Conservation (phyloP, 2,797 vertebrate genomes). For the Chelonia mydas region DNA sequence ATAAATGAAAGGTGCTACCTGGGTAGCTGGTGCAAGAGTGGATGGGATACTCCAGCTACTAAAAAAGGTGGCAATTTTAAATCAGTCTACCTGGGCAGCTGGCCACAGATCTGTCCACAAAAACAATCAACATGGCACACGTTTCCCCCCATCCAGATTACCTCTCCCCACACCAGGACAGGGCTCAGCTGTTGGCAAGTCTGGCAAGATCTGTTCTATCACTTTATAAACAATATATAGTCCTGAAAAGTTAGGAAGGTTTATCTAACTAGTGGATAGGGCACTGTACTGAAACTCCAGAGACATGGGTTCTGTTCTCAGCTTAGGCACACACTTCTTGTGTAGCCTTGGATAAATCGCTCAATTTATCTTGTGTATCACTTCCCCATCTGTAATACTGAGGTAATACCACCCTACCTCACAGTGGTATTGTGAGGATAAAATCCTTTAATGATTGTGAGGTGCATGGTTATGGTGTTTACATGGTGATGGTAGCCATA, state of each 20-base stretch:
- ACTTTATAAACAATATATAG: background rate
- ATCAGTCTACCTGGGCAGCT: background rate
- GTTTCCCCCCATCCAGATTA: background rate
- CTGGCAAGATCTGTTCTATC: background rate
- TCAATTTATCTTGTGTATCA: background rate
- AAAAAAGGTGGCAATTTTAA: background rate
- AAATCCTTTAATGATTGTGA: background rate
- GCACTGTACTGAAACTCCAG: fast-evolving
- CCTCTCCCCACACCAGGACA: background rate
- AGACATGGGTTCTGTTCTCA: fast-evolving
- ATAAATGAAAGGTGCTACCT: background rate
- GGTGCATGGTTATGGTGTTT: background rate
- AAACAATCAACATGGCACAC: background rate
- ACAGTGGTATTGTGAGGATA: background rate
- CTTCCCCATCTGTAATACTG: background rate
- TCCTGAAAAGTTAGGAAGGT: background rate
- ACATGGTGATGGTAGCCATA: background rate
- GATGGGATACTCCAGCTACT: background rate
- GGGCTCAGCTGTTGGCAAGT: background rate
- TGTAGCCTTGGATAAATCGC: background rate
- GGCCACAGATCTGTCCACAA: background rate
- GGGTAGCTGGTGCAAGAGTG: background rate
- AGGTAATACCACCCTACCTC: background rate
- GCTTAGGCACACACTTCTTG: background rate
- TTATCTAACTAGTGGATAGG: background rate